A percentile compares a stretch with the other conserved stretches of the same genome.
Evolutionary conservation across 1,140 invertebrate species (phyloP).

Genomic region (Dryas iulia): DNA sequence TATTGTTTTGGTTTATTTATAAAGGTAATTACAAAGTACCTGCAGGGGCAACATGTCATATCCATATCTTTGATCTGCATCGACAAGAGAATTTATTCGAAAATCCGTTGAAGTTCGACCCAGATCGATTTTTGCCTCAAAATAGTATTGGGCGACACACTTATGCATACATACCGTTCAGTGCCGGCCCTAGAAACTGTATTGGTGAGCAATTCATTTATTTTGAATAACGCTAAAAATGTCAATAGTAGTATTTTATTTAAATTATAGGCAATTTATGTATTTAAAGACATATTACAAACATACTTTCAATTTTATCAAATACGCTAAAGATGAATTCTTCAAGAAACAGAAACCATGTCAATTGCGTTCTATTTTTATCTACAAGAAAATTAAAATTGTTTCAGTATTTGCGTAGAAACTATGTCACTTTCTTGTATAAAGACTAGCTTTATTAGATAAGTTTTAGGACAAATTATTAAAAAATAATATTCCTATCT

Average conservation of each 20-base stretch:
- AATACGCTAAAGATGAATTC: no score
- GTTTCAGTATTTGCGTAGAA: background rate
- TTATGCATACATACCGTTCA: constrained; percentile 35
- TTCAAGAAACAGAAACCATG: background rate
- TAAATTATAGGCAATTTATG: no score
- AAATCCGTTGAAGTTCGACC: constrained; percentile 31
- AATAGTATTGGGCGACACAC: constrained; percentile 25
- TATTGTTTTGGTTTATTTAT: background rate
- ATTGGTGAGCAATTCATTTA: constrained; percentile 20
- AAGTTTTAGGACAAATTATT: no score
- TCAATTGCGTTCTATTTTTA: background rate
- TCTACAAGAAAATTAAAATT: background rate
- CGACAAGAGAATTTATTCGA: constrained; percentile 26
- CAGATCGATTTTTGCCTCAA: constrained; percentile 31
- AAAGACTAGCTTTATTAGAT: background rate
- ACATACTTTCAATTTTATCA: no score
- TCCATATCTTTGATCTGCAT: constrained; percentile 35
- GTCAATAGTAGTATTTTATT: no score
- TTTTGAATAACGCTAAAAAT: no score
- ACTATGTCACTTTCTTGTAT: background rate
- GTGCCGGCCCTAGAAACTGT: constrained; percentile 36
- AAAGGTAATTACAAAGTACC: constrained; percentile 31
- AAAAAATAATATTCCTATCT: no score
- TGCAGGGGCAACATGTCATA: constrained; percentile 19
- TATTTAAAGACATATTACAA: no score